Conservation (phyloP, 2,797 vertebrate species). For the Darevskia mixta region DNA sequence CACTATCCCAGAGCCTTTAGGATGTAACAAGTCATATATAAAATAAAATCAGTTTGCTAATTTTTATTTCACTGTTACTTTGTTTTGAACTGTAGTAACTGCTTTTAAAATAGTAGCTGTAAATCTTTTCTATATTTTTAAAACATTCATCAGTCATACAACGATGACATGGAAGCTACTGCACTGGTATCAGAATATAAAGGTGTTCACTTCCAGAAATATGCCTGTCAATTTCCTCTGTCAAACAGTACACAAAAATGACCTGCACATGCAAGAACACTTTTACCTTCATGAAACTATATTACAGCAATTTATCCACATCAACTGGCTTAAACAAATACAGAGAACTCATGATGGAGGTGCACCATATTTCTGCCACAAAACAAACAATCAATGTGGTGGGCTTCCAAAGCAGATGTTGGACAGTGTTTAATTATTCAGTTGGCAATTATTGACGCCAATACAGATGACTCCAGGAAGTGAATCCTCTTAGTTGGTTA, state of each 20-base stretch:
- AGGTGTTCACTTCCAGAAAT: conserved; percentile 28
- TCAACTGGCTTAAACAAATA: conserved; percentile 43
- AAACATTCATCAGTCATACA: conserved; percentile 41
- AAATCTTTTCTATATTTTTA: conserved; percentile 43
- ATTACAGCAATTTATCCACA: conserved; percentile 16
- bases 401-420: conserved; percentile 69
- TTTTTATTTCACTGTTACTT: conserved; percentile 52
- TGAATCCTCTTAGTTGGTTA: conserved; percentile 73
- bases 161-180: conserved; percentile 48
- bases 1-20: too few relatives aligned
- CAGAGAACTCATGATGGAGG: neutral
- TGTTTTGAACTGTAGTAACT: conserved; percentile 40
- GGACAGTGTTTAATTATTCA: conserved; percentile 77
- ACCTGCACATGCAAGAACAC: neutral
- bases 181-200: conserved; percentile 14
- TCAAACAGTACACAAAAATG: neutral
- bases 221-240: conserved; percentile 30
- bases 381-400: conserved; percentile 65
- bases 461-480: conserved; percentile 71
- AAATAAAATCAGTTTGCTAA: neutral
- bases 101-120: conserved; percentile 31
- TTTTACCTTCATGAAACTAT: conserved; percentile 9
- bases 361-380: conserved; percentile 43
- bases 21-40: neutral
- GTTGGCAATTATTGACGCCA: conserved; percentile 81